Evolutionary conservation across 1,140 invertebrate species (phyloP), one percentile per base, ranked within the genome.

Genomic region (Papilio dardanus): DNA sequence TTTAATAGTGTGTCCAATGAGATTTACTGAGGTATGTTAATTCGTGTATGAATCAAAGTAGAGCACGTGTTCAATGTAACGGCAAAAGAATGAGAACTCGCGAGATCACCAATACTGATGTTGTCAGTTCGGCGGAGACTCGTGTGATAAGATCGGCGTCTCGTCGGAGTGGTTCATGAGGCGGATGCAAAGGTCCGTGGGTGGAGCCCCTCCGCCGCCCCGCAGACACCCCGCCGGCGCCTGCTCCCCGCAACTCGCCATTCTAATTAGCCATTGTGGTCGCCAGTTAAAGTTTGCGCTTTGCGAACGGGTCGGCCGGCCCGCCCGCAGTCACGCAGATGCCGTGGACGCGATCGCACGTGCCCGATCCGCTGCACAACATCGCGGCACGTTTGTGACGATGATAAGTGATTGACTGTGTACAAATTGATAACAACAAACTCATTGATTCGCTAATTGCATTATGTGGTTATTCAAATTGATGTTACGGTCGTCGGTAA

Each of bases 201-300:
- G 91, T 90, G 88, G 83, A 86, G 86, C 82, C 82, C 84, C 86
- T 77, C 77, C 81, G 81, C 68, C 82, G 84, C 84, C 87, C 80
- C 85, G 69, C 85, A 83, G 81, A 85, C 79, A 84, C 62, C 86
- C 82, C 83, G 84, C 84, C 78, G 77, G 80, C 81, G 71, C 82
- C 86, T 83, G 85, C 85, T 66, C 86, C 83, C 83, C 86, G 77
- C 81, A 82, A 83, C 85, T 89, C 87, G 88, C 89, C 91, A 92
- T 93, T 92, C 91, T 92, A 93, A 93, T 93, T 93, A 93, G 88
- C 88, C 89, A 93, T 93, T 93, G 91, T 93, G 90, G 91, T 86
- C 83, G 84, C 78, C 80, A 84, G 87, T 85, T 83, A 86, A 87
- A 88, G 83, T 91, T 89, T 89, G 85, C 81, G 77, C 65, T 67